Percentiles rank a stretch among this genome's conserved stretches.
phyloP scores from a whole-genome alignment of 2,797 vertebrate genomes.

The Triplophysa yarkandensis region DNA sequence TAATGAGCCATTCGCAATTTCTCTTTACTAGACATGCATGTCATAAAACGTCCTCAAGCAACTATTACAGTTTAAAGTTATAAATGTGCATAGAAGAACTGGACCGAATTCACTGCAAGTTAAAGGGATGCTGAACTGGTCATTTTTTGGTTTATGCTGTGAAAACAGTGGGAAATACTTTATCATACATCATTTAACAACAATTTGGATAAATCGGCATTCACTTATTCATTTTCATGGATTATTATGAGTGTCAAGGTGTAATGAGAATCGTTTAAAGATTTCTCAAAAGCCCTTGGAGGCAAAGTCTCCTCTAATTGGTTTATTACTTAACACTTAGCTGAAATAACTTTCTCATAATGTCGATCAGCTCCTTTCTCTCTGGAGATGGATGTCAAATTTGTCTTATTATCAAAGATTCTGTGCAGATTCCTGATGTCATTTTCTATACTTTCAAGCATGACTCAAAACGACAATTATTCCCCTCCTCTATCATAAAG shows the following conservation, averaged over 20 bases:
- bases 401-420: slow-evolving; percentile 27
- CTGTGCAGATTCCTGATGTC: slow-evolving; percentile 13
- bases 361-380: slow-evolving; percentile 29
- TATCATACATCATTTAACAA: slow-evolving; percentile 13
- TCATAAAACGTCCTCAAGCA: neutral
- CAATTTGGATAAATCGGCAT: neutral
- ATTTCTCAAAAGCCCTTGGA: neutral
- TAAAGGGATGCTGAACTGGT: too few relatives aligned
- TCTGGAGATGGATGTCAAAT: slow-evolving; percentile 23
- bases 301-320: slow-evolving; percentile 13
- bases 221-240: neutral
- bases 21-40: neutral
- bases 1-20: neutral
- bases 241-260: slow-evolving; percentile 17
- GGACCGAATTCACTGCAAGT: too few relatives aligned
- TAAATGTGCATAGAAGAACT: too few relatives aligned
- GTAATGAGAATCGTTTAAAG: neutral
- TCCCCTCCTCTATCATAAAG: neutral
- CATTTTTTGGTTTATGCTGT: too few relatives aligned
- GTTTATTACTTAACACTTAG: slow-evolving; percentile 4
- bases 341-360: slow-evolving; percentile 12
- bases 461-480: neutral
- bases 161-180: too few relatives aligned
- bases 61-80: too few relatives aligned
- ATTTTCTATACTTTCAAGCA: slow-evolving; percentile 5